Evolutionary conservation across 2,888 invertebrate genomes (phyloP), one percentile per base, ranked within the genome.

Genomic region (Spisula solida): DNA sequence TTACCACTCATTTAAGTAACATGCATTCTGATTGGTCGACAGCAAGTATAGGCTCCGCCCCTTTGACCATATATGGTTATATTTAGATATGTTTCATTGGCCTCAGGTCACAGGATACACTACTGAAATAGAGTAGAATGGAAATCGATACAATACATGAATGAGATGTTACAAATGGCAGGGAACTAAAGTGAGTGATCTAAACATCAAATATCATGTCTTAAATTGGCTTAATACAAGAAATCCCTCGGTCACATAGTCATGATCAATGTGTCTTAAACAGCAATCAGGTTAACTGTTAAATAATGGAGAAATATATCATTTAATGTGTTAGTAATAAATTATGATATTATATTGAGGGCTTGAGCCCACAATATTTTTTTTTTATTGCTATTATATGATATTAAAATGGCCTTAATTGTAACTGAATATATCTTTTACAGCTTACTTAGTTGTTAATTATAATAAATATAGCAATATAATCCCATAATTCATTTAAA

Each of bases 11-110:
- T 79, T 79, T 56, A 79, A 78, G 85, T 85, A 79, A 85, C 85
- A 85, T 56, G 51, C 85, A 85, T 85, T 85, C 55, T 85, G 85
- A 85, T 79, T 85, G 78, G 85, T 51, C 41, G 83, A 31, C 55
- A 51, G 41, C n/a, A 55, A 55, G 31, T 18, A 20, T 5, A 14
- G 29, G 85, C n/a, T 70, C 85, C 56, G 47, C 85, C 85, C 41
- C 80, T 41, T 41, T 85, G 12, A 18, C 83, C 85, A 56, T 56
- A 78, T 78, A 79, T 85, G 85, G 56, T 85, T 20, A 31, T 60
- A 83, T 83, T 83, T 83, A 31, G 14, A 75, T 48, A 1, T 48
- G 20, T 31, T n/a, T 85, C 55, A 85, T 85, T 79, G 78, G 85
- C 25, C 25, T 51, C 25, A 79, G 85, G 85, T 85, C 79, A 85